These are phyloP conservation scores for Gorsachius goisagi DNA, from an alignment of 2,113 vertebrate species.

Conservation along the genomic window DNA sequence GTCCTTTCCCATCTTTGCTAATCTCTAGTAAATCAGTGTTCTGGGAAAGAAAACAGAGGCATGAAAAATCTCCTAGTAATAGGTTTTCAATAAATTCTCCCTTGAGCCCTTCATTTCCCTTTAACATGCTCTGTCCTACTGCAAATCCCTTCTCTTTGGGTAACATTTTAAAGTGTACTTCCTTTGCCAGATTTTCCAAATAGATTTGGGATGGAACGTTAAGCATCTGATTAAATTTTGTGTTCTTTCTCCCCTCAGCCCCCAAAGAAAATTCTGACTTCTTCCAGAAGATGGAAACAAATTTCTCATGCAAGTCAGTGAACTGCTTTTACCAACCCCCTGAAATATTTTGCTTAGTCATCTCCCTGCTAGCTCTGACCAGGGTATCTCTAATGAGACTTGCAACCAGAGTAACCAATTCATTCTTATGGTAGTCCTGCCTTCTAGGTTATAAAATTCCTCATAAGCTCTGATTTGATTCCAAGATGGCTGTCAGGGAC, in stretches of 20 bases:
- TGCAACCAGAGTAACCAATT: not conserved
- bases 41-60: not conserved
- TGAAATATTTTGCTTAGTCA: not conserved
- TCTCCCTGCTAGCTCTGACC: not conserved
- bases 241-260: not conserved
- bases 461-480: not conserved
- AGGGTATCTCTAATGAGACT: not conserved
- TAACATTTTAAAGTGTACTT: not conserved
- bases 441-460: not conserved
- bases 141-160: not conserved
- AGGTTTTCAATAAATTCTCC: not conserved
- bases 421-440: not conserved
- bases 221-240: not conserved
- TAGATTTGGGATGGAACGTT: not conserved
- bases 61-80: not conserved
- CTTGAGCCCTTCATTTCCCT: not conserved
- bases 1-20: not conserved
- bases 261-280: not conserved
- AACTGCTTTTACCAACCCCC: not conserved
- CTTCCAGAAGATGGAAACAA: not conserved
- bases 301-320: not conserved
- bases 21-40: not conserved
- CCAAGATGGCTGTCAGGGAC: not conserved
- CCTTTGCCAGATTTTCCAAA: not conserved
- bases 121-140: not conserved